Conservation (phyloP, 2,113 vertebrate genomes). For the Psephotus haematonotus region DNA sequence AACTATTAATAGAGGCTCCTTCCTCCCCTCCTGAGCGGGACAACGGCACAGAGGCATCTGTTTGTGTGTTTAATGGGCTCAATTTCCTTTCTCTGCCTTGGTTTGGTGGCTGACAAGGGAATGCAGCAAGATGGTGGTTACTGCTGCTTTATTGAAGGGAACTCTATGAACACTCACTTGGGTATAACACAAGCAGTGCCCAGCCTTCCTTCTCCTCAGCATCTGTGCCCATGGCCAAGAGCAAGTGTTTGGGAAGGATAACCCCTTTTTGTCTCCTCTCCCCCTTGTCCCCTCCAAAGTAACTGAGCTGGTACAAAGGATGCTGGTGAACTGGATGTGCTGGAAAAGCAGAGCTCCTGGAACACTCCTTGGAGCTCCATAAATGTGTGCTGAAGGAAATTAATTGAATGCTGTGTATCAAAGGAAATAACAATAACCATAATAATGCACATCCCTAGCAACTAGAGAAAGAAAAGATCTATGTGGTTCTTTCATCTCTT, state of each 20-base stretch:
- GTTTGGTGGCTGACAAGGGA: slow-evolving; percentile 56
- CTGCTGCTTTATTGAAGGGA: slow-evolving; percentile 56
- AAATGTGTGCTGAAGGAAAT: slow-evolving; percentile 44
- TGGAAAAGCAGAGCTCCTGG: not conserved
- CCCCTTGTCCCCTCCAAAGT: fast-evolving
- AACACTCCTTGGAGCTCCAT: not conserved
- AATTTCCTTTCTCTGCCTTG: slow-evolving; percentile 63
- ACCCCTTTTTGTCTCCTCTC: not conserved
- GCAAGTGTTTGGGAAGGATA: not conserved
- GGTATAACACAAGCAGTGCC: not conserved
- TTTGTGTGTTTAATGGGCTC: slow-evolving; percentile 60
- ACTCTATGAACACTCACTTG: not conserved
- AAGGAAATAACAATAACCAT: slow-evolving; percentile 59
- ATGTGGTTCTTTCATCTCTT: not conserved
- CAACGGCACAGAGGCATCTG: slow-evolving; percentile 30
- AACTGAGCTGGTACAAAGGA: not conserved
- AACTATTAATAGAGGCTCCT: not conserved
- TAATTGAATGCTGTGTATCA: slow-evolving; percentile 49
- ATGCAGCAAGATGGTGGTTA: slow-evolving; percentile 46
- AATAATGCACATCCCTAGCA: slow-evolving; percentile 29
- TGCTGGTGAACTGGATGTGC: not conserved
- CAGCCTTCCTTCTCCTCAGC: not conserved
- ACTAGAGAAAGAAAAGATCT: slow-evolving; percentile 13
- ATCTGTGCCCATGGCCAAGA: not conserved
- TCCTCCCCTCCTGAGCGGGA: not conserved